Base-by-base conservation (phyloP, 2,113 vertebrate genomes). In the Ceyx melanurus region DNA sequence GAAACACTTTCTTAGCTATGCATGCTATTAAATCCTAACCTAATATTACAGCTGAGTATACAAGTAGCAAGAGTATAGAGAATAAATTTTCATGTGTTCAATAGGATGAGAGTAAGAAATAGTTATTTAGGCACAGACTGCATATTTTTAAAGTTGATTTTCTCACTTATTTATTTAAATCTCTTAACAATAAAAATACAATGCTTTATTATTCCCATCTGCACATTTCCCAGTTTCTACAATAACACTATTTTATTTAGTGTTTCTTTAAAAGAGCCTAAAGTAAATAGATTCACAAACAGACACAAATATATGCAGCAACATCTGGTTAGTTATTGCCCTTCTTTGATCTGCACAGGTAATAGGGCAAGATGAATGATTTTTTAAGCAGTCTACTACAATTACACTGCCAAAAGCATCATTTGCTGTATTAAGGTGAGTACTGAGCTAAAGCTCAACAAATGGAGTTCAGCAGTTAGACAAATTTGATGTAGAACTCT, bases 241-340 rank as follows among this genome's bases (percentile, higher is more conserved):
- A 82, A 48, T 48, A 43, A 46, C 28, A 71, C 17, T 31, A 29
- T 91, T 89, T 73, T 68, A 71, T 13, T 83, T 19, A 54, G 15
- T 46, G 22, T 66, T 96, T 73, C 54, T 87, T 89, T 58, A 56
- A 80, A 77, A 62, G 3, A 51, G 15, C 48, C 42, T 68, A 11
- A 72, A 86, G 28, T 70, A 57, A 90, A 85, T 15, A 80, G 60
- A 72, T 85, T 89, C 65, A 74, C 50, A 56, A 58, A 51, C 43
- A 94, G 62, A 75, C 17, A n/a, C 37, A 45, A 45, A 37, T 65
- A 60, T 58, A 37, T 51, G 48, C 23, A 90, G 37, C 22, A 85
- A 70, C 77, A 92, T 88, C 87, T 91, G 77, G 29, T 80, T 92
- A 87, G 26, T 67, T 94, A 61, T 68, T 84, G 45, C 37, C 22